These are phyloP conservation scores for Acronicta leporina DNA, from an alignment of 2,888 invertebrate species.

Conservation along the genomic window DNA sequence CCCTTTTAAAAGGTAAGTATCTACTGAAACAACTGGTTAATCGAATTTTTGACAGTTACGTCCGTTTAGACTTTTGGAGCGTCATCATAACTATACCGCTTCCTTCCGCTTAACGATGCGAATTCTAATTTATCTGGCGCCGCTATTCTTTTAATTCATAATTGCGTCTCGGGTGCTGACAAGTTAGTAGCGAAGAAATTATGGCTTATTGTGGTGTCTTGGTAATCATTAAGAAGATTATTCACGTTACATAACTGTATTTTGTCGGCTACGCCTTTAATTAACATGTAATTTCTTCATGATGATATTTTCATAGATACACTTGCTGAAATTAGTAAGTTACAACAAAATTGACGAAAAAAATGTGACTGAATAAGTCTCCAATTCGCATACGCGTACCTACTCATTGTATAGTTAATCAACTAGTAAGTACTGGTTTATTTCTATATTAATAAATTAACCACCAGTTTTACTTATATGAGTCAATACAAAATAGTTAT, in stretches of 20 bases:
- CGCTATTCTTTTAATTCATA: constrained; percentile 56
- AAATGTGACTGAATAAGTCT: too few relatives aligned
- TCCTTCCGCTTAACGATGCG: constrained; percentile 30
- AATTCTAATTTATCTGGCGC: constrained; percentile 44
- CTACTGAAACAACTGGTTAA: not conserved
- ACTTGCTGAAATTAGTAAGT: not conserved
- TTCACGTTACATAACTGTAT: constrained; percentile 23
- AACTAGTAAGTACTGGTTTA: too few relatives aligned
- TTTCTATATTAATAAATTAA: too few relatives aligned
- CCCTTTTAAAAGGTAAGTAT: not conserved
- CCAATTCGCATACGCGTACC: too few relatives aligned
- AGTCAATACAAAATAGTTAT: too few relatives aligned
- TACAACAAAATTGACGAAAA: not conserved
- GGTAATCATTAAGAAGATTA: constrained; percentile 30
- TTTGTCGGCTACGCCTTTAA: too few relatives aligned
- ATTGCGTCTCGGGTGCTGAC: constrained; percentile 53
- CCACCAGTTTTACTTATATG: too few relatives aligned
- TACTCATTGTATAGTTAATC: too few relatives aligned
- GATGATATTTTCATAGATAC: not conserved
- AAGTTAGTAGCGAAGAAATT: constrained; percentile 50
- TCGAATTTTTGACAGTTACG: not conserved
- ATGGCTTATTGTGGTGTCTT: constrained; percentile 35
- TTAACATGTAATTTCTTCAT: constrained; percentile 1
- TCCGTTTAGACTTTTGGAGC: not conserved
- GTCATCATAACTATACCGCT: constrained; percentile 23